phyloP scores from a whole-genome alignment of 2,113 vertebrate genomes.

The Sceloporus tristichus region DNA sequence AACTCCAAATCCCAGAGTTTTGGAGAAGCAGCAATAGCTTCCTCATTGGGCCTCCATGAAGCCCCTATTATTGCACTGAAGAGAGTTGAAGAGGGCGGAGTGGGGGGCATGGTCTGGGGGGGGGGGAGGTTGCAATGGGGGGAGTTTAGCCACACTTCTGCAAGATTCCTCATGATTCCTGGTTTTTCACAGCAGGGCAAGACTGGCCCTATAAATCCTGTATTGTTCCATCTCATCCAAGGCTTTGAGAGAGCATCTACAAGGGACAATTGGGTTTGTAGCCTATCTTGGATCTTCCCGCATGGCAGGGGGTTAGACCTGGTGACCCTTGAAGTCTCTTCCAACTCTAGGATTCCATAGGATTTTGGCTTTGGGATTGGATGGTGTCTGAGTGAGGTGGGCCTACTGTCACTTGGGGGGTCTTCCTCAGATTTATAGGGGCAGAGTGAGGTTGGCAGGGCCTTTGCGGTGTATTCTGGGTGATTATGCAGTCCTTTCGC shows the following conservation, averaged over 20 bases:
- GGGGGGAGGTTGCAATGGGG: neutral
- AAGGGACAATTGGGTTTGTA: neutral
- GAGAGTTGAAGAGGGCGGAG: neutral
- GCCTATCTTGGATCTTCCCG: too few species aligned
- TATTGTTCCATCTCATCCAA: too few species aligned
- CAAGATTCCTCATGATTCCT: neutral
- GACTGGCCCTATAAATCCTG: too few species aligned
- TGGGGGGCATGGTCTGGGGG: too few species aligned
- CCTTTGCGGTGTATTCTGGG: slow-evolving; percentile 2
- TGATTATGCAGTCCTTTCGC: slow-evolving; percentile 24
- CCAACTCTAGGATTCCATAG: too few species aligned
- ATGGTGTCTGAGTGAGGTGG: neutral
- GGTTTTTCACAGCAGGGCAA: too few species aligned
- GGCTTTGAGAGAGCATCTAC: too few species aligned
- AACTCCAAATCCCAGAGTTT: neutral
- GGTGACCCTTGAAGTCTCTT: too few species aligned
- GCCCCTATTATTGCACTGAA: neutral
- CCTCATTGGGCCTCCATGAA: neutral
- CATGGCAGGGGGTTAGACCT: too few species aligned
- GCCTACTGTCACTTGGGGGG: neutral
- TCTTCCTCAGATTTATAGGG: neutral
- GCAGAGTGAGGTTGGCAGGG: neutral
- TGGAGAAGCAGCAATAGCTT: neutral
- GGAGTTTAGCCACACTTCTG: neutral
- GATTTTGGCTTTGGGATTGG: too few species aligned